phyloP scores from a whole-genome alignment of 2,888 invertebrate genomes.

The Meloe dianella region DNA sequence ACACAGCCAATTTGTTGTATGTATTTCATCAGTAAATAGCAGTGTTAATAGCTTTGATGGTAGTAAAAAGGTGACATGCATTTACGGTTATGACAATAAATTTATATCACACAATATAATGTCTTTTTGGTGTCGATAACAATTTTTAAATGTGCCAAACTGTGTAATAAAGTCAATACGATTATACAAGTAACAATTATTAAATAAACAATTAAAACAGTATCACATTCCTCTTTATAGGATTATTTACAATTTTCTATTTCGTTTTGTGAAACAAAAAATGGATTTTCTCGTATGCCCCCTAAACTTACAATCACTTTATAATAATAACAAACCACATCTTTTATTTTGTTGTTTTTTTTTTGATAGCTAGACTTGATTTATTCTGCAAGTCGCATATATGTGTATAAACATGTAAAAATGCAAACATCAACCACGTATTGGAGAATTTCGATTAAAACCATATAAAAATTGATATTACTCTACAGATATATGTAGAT shows the following conservation, averaged over 20 bases:
- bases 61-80: not conserved
- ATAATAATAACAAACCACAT: not conserved
- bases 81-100: not conserved
- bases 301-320: not conserved
- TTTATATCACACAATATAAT: not conserved
- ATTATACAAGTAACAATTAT: not conserved
- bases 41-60: constrained; percentile 5
- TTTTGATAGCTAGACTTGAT: no score
- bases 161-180: not conserved
- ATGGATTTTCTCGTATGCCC: no score
- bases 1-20: constrained; percentile 30
- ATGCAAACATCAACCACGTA: not conserved
- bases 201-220: not conserved
- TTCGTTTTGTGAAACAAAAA: not conserved
- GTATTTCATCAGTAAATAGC: constrained; percentile 6
- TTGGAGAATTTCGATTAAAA: not conserved
- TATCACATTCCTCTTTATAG: constrained; percentile 4
- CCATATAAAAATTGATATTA: not conserved
- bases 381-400: no score
- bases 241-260: constrained; percentile 5
- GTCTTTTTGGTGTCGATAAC: not conserved
- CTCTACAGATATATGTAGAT: not conserved
- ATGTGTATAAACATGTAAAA: not conserved
- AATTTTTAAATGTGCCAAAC: not conserved
- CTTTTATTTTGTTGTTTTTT: not conserved